These are phyloP conservation scores for Pandion haliaetus DNA, from an alignment of 2,113 vertebrate species.

Conservation along the genomic window DNA sequence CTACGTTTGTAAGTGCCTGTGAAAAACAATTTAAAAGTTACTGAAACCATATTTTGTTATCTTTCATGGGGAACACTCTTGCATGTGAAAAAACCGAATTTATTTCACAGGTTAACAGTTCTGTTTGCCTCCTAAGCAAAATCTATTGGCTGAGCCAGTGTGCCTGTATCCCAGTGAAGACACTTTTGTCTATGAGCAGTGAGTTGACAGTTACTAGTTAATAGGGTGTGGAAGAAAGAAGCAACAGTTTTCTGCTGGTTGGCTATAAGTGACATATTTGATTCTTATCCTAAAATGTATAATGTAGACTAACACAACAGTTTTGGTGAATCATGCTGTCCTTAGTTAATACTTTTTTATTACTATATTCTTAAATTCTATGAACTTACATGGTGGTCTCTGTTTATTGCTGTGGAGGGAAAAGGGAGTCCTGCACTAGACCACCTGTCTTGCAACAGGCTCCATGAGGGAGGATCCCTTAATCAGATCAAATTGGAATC, in stretches of 20 bases:
- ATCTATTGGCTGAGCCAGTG: neutral
- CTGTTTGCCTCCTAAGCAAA: neutral
- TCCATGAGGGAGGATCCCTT: neutral
- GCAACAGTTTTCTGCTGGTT: neutral
- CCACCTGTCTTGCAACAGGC: neutral
- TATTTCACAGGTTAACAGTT: neutral
- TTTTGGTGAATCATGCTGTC: neutral
- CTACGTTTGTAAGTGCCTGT: neutral
- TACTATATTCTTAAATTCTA: neutral
- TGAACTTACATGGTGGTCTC: neutral
- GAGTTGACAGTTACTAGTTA: neutral
- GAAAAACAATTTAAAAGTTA: neutral
- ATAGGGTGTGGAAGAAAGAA: neutral
- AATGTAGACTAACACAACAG: neutral
- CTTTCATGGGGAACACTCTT: neutral
- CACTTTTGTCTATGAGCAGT: neutral
- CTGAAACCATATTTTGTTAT: neutral
- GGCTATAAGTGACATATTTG: neutral
- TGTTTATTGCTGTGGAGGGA: neutral
- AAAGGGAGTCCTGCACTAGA: neutral
- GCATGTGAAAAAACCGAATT: neutral
- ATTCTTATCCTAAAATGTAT: neutral
- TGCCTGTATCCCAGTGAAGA: neutral
- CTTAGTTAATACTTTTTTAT: neutral
- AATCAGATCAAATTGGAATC: neutral